Conservation (phyloP, 1,140 invertebrate species). For the Scylla paramamosain region DNA sequence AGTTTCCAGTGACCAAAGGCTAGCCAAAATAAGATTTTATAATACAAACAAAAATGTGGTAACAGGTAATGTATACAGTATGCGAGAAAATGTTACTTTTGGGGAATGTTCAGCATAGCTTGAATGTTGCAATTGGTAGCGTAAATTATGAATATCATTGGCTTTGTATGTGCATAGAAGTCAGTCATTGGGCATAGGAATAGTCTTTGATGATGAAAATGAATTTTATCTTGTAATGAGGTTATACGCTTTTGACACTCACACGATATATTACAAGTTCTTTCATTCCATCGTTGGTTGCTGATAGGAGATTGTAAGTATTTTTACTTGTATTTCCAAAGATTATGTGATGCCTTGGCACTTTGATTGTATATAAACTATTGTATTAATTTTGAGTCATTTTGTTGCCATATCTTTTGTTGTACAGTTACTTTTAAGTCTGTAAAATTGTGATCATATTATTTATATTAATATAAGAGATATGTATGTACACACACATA, state of each 20-base stretch:
- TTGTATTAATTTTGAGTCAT: conserved; percentile 57
- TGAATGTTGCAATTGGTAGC: conserved; percentile 61
- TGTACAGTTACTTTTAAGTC: conserved; percentile 64
- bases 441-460: conserved; percentile 60
- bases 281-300: conserved; percentile 40
- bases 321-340: conserved; percentile 52
- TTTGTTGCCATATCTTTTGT: conserved; percentile 72
- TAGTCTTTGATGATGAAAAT: conserved; percentile 53
- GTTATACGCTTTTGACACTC: conserved; percentile 29
- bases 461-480: conserved; percentile 60
- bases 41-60: not conserved
- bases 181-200: conserved; percentile 52
- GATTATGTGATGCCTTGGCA: conserved; percentile 62
- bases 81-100: not conserved
- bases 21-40: conserved; percentile 10
- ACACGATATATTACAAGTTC: not conserved
- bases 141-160: conserved; percentile 55
- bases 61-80: not conserved
- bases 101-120: conserved; percentile 41
- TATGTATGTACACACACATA: conserved; percentile 48
- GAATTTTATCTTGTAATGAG: conserved; percentile 35
- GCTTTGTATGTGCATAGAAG: conserved; percentile 64
- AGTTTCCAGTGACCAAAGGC: conserved; percentile 6
- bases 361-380: conserved; percentile 56
- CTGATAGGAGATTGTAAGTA: conserved; percentile 47